Conservation (phyloP, 2,888 invertebrate species). For the Microctonus aethiopoides region DNA sequence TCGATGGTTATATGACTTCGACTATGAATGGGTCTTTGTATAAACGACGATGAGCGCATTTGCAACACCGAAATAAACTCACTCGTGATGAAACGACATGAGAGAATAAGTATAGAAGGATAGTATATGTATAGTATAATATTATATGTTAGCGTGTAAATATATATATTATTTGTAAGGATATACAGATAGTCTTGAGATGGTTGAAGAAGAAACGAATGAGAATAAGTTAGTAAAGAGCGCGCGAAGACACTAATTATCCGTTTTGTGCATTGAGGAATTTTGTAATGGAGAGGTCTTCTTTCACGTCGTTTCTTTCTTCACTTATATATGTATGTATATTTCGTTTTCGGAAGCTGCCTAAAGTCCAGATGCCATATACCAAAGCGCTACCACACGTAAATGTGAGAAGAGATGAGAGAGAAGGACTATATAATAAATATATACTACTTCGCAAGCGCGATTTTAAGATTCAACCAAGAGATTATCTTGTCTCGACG, state of each 20-base stretch:
- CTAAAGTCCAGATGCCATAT: conserved; percentile 27
- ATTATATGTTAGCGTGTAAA: not conserved
- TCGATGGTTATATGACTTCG: conserved; percentile 38
- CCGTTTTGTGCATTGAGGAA: conserved; percentile 45
- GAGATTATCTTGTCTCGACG: conserved; percentile 36
- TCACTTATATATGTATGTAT: conserved; percentile 5
- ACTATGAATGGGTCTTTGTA: conserved; percentile 58
- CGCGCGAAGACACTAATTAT: conserved; percentile 47
- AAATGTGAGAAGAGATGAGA: not conserved
- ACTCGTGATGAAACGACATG: conserved; percentile 27
- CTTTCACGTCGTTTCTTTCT: conserved; percentile 26
- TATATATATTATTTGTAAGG: conserved; percentile 12
- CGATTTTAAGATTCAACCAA: conserved; percentile 23
- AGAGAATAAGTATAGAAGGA: conserved; percentile 16
- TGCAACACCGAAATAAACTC: conserved; percentile 54
- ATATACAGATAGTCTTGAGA: conserved; percentile 2
- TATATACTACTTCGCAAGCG: conserved; percentile 3
- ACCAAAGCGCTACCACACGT: not conserved
- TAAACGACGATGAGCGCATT: conserved; percentile 44
- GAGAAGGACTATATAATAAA: not conserved
- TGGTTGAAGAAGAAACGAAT: conserved; percentile 8
- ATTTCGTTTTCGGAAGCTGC: conserved; percentile 26
- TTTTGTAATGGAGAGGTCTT: conserved; percentile 44
- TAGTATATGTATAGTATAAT: not conserved
- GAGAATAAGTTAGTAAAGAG: not conserved